Evolutionary conservation across 2,797 vertebrate species (phyloP), one percentile per base, ranked within the genome.

Genomic region (Lophotriccus pileatus): DNA sequence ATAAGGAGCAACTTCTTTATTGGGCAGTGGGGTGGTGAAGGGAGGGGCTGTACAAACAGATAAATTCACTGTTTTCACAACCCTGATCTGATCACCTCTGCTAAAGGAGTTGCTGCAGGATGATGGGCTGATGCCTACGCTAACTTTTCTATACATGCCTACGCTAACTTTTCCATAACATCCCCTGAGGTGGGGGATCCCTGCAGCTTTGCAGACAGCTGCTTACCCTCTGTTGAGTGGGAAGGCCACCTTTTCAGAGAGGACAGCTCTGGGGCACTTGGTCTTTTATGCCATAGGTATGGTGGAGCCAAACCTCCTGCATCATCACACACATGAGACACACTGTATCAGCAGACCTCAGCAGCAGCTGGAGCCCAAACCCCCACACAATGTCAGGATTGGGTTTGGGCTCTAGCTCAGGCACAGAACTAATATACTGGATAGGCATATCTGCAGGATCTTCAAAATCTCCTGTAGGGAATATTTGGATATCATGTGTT

Each of bases 301-400:
- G 4, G 32, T 10, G 60, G 30, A 10, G n/a, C 21, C 47, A 87
- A 68, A 62, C 6, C 36, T 70, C 8, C 27, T 1, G 1, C 24
- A 10, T 1, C 0, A 0, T 13, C 32, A 20, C 12, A 8, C 4
- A 1, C 62, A 7, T 8, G 19, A 39, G 36, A 24, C 22, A 14
- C 1, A 1, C 13, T 21, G 44, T 56, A 43, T 3, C 12, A 20
- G 6, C 0, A 4, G 22, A n/a, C 27, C 25, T 22, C 24, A 17
- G 53, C 13, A 6, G 32, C 47, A 41, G 23, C 41, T 41, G 55
- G 30, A 67, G 34, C 55, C 30, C 62, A 62, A 36, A 21, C 16
- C n/a, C 41, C 32, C 43, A 6, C 1, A 2, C 22, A 39, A 1
- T 1, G 6, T 9, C 3, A 2, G 34, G 24, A 4, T 22, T 44